phyloP scores from a whole-genome alignment of 2,797 vertebrate species.

The Pteronotus mesoamericanus region DNA sequence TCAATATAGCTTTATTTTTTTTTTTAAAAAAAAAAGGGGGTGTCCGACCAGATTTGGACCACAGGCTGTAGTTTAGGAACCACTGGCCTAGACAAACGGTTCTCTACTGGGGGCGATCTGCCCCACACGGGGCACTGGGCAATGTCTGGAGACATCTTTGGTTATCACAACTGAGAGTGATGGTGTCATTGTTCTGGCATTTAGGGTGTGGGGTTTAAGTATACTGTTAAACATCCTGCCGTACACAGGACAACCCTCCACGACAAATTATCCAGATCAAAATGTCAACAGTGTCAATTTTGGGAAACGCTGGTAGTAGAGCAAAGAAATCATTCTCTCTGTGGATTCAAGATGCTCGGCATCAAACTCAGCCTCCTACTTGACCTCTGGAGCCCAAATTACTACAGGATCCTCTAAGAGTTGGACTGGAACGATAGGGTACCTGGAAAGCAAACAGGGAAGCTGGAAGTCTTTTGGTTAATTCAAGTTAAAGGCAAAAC shows the following conservation, averaged over 20 bases:
- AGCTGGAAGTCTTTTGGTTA: neutral
- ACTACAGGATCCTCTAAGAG: neutral
- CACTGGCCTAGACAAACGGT: neutral
- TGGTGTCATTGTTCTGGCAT: neutral
- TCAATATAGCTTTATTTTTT: neutral
- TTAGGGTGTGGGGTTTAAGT: neutral
- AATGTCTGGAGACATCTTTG: neutral
- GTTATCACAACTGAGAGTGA: neutral
- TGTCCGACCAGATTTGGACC: neutral
- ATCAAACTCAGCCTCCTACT: neutral
- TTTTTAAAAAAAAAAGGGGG: neutral
- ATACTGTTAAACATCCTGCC: neutral
- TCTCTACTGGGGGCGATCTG: neutral
- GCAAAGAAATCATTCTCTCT: neutral
- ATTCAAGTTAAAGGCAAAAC: neutral
- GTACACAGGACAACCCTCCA: neutral
- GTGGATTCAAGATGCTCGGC: neutral
- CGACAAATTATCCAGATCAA: neutral
- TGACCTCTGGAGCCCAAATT: neutral
- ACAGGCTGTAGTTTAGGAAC: neutral
- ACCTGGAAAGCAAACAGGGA: neutral
- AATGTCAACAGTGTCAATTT: neutral
- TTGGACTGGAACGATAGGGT: neutral
- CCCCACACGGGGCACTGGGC: neutral
- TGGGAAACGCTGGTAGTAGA: neutral